Base-by-base conservation (phyloP, 2,113 vertebrate species). In the Sceloporus tristichus region DNA sequence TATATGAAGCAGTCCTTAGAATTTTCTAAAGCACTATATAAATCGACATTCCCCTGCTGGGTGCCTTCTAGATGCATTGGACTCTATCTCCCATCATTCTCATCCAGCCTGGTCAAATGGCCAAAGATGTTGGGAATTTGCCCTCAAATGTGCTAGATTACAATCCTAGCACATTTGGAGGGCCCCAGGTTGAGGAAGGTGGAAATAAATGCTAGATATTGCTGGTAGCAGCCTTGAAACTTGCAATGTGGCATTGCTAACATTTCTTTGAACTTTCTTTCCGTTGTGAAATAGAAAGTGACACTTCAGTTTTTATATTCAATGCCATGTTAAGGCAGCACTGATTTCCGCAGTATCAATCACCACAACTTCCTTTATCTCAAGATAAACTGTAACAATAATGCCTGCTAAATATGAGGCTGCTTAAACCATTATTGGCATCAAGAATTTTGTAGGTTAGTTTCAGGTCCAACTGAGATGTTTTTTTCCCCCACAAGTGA, bases 291-390 rank as follows among this genome's bases (percentile, higher is more conserved):
- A 59, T 10, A 59, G 66, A 5, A 40, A 38, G 6, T 0, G 21
- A 29, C 40, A 48, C 9, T 7, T 65, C 10, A 0, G 29, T 18
- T 4, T 48, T 2, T 1, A 42, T 1, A 79, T 23, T n/a, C 0
- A 0, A 14, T n/a, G 0, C 0, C 0, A n/a, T 2, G 23, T 42
- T 80, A 25, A 42, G 11, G 19, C 66, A 38, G 18, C 40, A 87
- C 8, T 80, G 48, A 71, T 56, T 79, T 73, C 34, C 25, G 16
- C 9, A 48, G 48, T 48, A 48, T 48, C 48, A 48, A 48, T 48
- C 48, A 48, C 48, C 0, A 34, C 25, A 4, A 48, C 48, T 48
- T 48, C 48, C 48, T 48, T 7, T 7, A 48, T 48, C 7, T 8
- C 4, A n/a, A 1, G 16, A 2, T 14, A 27, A 16, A 54, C 53